Evolutionary conservation across 1,140 invertebrate species (phyloP).

Genomic region (Chironomus striatipennis): DNA sequence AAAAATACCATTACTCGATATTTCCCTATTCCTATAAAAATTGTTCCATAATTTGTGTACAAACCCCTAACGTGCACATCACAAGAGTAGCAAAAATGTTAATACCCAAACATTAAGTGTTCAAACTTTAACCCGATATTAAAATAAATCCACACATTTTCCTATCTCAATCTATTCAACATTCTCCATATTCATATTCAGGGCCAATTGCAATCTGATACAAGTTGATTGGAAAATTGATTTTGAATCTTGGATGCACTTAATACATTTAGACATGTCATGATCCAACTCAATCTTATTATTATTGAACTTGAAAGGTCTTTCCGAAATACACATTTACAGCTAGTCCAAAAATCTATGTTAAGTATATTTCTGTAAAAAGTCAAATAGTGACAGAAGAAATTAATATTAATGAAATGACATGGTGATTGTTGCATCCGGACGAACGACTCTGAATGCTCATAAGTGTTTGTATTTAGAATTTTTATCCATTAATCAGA

Average conservation of each 20-base stretch:
- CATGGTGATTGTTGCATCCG: not conserved
- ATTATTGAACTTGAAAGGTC: not conserved
- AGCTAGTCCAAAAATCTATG: not conserved
- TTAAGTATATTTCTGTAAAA: not conserved
- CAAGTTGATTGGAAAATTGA: not conserved
- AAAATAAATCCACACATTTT: no score
- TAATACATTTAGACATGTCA: not conserved
- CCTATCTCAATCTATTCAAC: no score
- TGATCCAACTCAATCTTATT: not conserved
- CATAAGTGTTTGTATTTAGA: not conserved
- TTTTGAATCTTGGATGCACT: not conserved
- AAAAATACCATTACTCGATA: no score
- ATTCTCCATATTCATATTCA: not conserved
- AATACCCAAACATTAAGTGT: no score
- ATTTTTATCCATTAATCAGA: not conserved
- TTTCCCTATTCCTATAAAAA: no score
- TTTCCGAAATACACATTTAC: not conserved
- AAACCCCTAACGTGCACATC: no score
- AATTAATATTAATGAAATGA: conserved; percentile 15
- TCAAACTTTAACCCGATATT: no score
- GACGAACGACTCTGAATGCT: not conserved
- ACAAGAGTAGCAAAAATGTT: no score
- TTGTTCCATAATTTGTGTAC: no score
- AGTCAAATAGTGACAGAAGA: not conserved
- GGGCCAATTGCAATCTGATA: not conserved